phyloP scores from a whole-genome alignment of 2,888 invertebrate species.

The Hesperia comma region DNA sequence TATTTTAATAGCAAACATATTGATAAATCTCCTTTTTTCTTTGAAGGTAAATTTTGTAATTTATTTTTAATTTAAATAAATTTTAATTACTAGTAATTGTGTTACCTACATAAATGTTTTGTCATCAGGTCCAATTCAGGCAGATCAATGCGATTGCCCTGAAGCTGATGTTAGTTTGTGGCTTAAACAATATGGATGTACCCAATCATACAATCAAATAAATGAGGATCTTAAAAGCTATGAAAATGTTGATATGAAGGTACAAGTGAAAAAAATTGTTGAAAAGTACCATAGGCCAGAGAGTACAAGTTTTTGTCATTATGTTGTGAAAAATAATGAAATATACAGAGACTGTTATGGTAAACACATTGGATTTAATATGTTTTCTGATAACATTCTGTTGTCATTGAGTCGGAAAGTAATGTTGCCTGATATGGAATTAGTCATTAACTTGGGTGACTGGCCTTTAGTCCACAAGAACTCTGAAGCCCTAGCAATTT shows the following conservation, averaged over 20 bases:
- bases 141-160: conserved; percentile 95
- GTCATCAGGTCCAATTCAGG: conserved; percentile 86
- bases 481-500: conserved; percentile 88
- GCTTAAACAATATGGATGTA: conserved; percentile 87
- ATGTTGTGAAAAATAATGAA: conserved; percentile 92
- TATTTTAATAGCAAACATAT: conserved; percentile 86
- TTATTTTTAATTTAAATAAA: neutral
- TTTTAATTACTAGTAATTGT: neutral
- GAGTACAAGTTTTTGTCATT: conserved; percentile 95
- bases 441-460: conserved; percentile 97
- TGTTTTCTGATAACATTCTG: conserved; percentile 95
- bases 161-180: conserved; percentile 85
- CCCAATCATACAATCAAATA: conserved; percentile 87
- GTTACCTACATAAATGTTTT: conserved; percentile 6
- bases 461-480: conserved; percentile 92
- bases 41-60: conserved; percentile 82
- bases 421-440: conserved; percentile 92
- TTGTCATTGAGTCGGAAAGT: conserved; percentile 92
- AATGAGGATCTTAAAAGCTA: conserved; percentile 88
- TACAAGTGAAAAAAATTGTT: conserved; percentile 85
- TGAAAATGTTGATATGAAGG: conserved; percentile 87
- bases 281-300: conserved; percentile 90
- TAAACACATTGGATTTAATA: conserved; percentile 97
- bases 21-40: conserved; percentile 85
- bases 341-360: conserved; percentile 96